Conservation (phyloP, 92 coral and sea anemone species). For the Porites lobata region DNA sequence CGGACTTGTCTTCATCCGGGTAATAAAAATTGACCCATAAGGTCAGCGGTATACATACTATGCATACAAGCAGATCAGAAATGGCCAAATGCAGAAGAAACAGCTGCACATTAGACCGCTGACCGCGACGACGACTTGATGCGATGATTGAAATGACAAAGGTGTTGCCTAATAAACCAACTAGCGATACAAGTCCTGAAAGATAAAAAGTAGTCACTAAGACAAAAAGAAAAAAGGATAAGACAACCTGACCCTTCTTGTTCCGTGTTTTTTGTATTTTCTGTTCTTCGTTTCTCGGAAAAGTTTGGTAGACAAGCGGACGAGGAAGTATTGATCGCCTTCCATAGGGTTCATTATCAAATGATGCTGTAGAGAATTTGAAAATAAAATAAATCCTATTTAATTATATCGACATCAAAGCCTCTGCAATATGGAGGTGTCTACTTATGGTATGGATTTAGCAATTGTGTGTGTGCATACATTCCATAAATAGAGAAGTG, state of each 20-base stretch:
- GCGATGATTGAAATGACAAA: slow-evolving; percentile 74
- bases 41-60: slow-evolving; percentile 84
- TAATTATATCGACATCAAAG: no score
- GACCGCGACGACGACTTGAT: slow-evolving; percentile 73
- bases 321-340: no score
- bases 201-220: background rate
- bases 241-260: background rate
- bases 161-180: slow-evolving; percentile 82
- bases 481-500: no score
- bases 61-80: slow-evolving; percentile 89
- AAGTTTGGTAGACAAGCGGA: no score
- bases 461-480: no score
- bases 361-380: no score
- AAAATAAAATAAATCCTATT: no score
- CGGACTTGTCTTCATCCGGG: slow-evolving; percentile 48
- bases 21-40: slow-evolving; percentile 78
- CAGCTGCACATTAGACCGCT: slow-evolving; percentile 83
- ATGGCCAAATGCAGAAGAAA: slow-evolving; percentile 84
- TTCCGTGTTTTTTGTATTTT: no score
- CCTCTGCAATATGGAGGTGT: no score
- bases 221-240: background rate
- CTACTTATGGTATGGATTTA: no score
- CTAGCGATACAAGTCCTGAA: slow-evolving; percentile 68
- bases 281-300: no score
- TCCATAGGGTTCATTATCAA: no score